Evolutionary conservation across 2,797 vertebrate genomes (phyloP).

Genomic region (Thaleichthys pacificus): DNA sequence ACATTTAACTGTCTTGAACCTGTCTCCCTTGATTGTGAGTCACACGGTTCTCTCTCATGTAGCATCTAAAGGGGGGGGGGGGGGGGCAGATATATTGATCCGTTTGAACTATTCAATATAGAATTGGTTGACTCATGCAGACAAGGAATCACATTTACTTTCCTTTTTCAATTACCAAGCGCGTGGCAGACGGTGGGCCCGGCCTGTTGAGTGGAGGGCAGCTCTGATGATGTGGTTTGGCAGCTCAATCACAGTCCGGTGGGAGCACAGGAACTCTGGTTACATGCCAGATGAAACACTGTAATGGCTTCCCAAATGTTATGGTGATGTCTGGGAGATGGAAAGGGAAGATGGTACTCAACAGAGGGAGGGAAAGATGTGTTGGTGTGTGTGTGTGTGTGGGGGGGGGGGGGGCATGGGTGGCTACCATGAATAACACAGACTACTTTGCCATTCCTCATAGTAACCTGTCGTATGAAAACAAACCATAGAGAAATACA

Average conservation of each 20-base stretch:
- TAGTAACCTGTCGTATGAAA: too few relatives aligned
- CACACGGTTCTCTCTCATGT: neutral
- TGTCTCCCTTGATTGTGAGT: neutral
- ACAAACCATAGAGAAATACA: too few relatives aligned
- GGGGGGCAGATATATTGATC: neutral
- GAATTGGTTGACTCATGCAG: conserved; percentile 26
- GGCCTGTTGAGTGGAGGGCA: conserved; percentile 23
- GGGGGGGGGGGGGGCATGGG: too few relatives aligned
- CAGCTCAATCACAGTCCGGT: conserved; percentile 38
- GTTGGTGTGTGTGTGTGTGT: too few relatives aligned
- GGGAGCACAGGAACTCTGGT: conserved; percentile 24
- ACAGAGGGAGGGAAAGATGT: neutral
- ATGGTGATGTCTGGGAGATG: conserved; percentile 14
- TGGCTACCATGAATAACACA: too few relatives aligned
- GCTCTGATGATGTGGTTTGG: conserved; percentile 32
- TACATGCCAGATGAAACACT: conserved; percentile 32
- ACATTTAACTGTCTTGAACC: neutral
- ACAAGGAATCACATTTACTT: conserved; percentile 32
- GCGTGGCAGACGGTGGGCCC: conserved; percentile 9
- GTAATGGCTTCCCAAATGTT: conserved; percentile 31
- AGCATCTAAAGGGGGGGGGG: neutral
- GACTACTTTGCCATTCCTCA: too few relatives aligned
- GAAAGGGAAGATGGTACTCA: conserved; percentile 16
- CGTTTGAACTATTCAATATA: neutral
- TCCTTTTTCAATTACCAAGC: conserved; percentile 42